phyloP scores from a whole-genome alignment of 23 tunicate species.

The Phallusia fumigata region DNA sequence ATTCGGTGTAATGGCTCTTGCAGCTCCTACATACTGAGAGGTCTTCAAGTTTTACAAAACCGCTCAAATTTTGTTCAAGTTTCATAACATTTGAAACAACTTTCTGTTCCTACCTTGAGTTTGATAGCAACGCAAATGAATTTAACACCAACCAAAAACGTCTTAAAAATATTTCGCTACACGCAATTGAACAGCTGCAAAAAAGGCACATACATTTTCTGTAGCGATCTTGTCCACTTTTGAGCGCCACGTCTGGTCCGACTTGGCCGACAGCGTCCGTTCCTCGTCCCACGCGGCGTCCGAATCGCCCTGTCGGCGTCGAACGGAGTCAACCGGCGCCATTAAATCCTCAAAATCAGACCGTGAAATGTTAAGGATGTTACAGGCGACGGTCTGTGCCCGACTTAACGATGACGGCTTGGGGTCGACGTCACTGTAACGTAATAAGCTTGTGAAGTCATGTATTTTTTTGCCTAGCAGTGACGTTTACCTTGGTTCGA shows the following conservation, averaged over 20 bases:
- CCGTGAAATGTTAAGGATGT: slow-evolving; percentile 84
- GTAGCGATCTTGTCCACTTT: slow-evolving; percentile 82
- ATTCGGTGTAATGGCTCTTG: too few relatives aligned
- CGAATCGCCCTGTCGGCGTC: slow-evolving; percentile 37
- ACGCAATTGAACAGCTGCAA: too few relatives aligned
- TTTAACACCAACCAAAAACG: too few relatives aligned
- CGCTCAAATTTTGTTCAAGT: too few relatives aligned
- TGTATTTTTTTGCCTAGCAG: neutral
- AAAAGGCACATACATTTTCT: slow-evolving; percentile 55
- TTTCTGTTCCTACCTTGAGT: too few relatives aligned
- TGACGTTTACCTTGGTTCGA: slow-evolving; percentile 8
- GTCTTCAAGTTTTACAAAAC: too few relatives aligned
- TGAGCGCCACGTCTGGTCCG: slow-evolving; percentile 62
- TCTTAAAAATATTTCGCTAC: too few relatives aligned
- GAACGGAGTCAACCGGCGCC: slow-evolving; percentile 80
- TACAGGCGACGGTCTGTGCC: slow-evolving; percentile 84
- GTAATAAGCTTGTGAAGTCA: neutral
- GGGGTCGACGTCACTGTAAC: slow-evolving; percentile 12
- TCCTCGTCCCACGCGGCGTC: slow-evolving; percentile 43
- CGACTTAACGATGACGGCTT: slow-evolving; percentile 65
- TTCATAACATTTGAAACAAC: too few relatives aligned
- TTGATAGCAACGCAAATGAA: too few relatives aligned
- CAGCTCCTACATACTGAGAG: too few relatives aligned
- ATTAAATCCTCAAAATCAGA: slow-evolving; percentile 84
- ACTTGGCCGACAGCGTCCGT: slow-evolving; percentile 10